Conservation (phyloP, 2,113 vertebrate genomes). For the Lynx canadensis region DNA sequence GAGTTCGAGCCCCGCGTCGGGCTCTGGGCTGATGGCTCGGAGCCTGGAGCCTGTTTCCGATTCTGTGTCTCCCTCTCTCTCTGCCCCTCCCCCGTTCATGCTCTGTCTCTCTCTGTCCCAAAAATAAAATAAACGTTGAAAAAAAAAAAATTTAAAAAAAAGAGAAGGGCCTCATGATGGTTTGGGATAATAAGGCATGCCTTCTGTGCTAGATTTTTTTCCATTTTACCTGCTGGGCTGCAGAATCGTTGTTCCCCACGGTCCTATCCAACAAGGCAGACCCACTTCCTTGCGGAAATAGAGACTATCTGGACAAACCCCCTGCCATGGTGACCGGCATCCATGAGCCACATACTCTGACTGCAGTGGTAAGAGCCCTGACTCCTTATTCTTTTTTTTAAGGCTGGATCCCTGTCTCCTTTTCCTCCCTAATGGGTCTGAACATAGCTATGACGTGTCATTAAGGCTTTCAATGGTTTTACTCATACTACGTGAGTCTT, state of each 20-base stretch:
- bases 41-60: too few species aligned
- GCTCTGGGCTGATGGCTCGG: too few species aligned
- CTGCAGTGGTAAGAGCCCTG: background rate
- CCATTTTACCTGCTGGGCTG: background rate
- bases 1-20: too few species aligned
- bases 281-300: background rate
- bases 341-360: background rate
- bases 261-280: background rate
- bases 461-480: background rate
- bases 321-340: rapidly evolving
- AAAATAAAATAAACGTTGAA: too few species aligned
- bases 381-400: background rate
- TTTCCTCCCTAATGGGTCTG: background rate
- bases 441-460: background rate
- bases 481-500: background rate
- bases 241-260: background rate
- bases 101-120: too few species aligned
- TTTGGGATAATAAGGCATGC: background rate
- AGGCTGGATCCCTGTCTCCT: background rate
- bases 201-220: background rate
- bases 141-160: too few species aligned
- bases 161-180: background rate
- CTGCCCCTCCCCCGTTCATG: too few species aligned
- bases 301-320: background rate
- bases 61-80: too few species aligned